Percentiles rank a stretch among this genome's conserved stretches.
phyloP scores from a whole-genome alignment of 1,140 invertebrate genomes.

The Dendroctonus ponderosae region DNA sequence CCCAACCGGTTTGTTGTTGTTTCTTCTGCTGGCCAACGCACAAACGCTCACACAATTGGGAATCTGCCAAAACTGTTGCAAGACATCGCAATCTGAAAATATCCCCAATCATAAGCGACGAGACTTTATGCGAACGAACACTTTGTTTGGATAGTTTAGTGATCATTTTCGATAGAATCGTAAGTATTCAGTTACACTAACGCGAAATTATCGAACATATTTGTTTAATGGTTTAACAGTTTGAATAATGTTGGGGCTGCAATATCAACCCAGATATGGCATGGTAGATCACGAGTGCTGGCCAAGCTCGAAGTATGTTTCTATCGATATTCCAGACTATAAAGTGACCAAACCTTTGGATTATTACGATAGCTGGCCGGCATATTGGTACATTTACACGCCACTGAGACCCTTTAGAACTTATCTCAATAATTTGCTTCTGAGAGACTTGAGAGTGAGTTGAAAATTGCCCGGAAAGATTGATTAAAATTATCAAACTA shows the following conservation, averaged over 20 bases:
- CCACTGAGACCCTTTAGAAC: conserved; percentile 30
- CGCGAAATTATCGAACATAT: background rate
- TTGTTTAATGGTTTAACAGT: background rate
- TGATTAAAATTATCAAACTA: background rate
- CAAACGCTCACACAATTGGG: conserved; percentile 12
- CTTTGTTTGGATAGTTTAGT: conserved; percentile 21
- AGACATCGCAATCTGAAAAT: conserved; percentile 22
- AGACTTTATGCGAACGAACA: conserved; percentile 25
- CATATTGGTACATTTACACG: conserved; percentile 32
- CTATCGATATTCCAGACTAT: conserved; percentile 37
- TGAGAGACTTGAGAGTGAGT: conserved; percentile 36
- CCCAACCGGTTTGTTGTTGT: background rate
- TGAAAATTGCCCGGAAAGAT: background rate
- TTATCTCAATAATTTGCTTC: conserved; percentile 36
- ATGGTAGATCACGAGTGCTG: conserved; percentile 31
- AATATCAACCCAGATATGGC: conserved; percentile 34
- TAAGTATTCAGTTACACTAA: conserved; percentile 27
- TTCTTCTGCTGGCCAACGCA: background rate
- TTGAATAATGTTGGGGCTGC: conserved; percentile 32
- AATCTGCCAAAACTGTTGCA: conserved; percentile 17
- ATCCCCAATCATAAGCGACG: conserved; percentile 22
- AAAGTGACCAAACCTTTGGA: conserved; percentile 35
- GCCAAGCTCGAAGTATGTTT: conserved; percentile 36
- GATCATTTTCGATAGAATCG: conserved; percentile 11
- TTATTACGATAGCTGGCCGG: conserved; percentile 35